Evolutionary conservation across 2,888 invertebrate species (phyloP).

Genomic region (Charanyca ferruginea): DNA sequence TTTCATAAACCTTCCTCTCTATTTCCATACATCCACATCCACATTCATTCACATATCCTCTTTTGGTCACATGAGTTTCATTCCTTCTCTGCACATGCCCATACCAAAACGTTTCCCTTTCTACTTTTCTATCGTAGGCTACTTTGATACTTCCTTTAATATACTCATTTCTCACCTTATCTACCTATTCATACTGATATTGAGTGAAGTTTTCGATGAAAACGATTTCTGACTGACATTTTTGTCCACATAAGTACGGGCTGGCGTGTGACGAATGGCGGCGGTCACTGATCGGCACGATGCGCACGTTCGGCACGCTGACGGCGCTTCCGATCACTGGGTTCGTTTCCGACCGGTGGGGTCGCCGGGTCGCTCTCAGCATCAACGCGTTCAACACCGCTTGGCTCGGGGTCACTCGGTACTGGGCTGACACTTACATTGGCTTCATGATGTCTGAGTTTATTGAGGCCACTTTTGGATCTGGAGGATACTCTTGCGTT

Average conservation of each 20-base stretch:
- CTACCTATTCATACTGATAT: too few species aligned
- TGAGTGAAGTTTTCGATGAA: background rate
- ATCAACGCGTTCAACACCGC: conserved; percentile 91
- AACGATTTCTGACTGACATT: background rate
- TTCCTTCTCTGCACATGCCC: too few species aligned
- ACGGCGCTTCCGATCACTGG: conserved; percentile 93
- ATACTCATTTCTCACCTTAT: too few species aligned
- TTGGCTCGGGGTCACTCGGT: conserved; percentile 91
- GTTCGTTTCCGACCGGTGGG: conserved; percentile 93
- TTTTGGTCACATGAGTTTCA: too few species aligned
- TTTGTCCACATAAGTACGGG: conserved; percentile 84
- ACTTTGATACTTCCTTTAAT: too few species aligned
- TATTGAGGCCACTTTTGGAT: conserved; percentile 92
- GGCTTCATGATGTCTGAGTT: conserved; percentile 93
- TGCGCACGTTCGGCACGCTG: conserved; percentile 93
- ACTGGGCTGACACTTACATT: conserved; percentile 91
- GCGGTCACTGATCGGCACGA: conserved; percentile 93
- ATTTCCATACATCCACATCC: too few species aligned
- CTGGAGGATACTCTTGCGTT: conserved; percentile 93
- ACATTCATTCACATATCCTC: too few species aligned
- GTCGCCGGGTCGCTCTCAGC: conserved; percentile 91
- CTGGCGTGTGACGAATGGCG: conserved; percentile 93
- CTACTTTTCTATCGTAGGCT: too few species aligned
- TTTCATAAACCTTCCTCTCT: too few species aligned
- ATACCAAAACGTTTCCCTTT: too few species aligned